Base-by-base conservation (phyloP, 2,797 vertebrate species). In the Triplophysa bombifrons region DNA sequence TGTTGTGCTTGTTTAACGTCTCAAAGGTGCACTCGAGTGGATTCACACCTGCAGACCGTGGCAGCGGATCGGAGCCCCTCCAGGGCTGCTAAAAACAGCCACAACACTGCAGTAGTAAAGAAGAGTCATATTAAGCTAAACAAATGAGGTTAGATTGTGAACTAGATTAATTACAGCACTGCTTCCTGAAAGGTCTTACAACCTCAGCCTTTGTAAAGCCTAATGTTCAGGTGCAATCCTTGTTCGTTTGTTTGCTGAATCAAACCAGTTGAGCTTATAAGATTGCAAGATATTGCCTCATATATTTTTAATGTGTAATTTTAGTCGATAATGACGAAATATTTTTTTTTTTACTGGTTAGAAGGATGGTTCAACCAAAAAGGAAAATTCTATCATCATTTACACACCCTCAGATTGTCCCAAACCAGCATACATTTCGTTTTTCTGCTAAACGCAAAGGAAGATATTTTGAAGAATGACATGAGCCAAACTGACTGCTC, bases 41-140 rank as follows among this genome's bases (percentile, higher is more conserved):
- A 44, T 72, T 56, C 74, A 65, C 83, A 84, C 73, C 80, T 84
- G 83, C 80, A 84, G 53, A 67, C 76, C 56, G 53, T 69, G 56
- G 73, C 64, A 34, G 34, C n/a, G 50, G 73, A 82, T 67, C 11
- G 41, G 73, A 82, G 72, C 38, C 25, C 72, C 73, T 56, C 9
- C 68, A 69, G 76, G 76, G 69, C 60, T 72, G 50, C 55, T 82
- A 72, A 76, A 79, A 56, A 74, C 69, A 73, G 77, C 80, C 77
- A 58, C 65, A 80, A 63, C 48, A 56, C 61, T 69, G 61, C 27
- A 44, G 56, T 56, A 69, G 58, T 69, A 60, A 80, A 44, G 51
- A 9, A 61, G 34, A 44, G 73, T 76, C 67, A 72, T 76, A 53
- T 76, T 61, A 80, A 72, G 73, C 53, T 60, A 80, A 80, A 80